Evolutionary conservation across 2,888 invertebrate genomes (phyloP).

Genomic region (Strigamia transsilvanica): DNA sequence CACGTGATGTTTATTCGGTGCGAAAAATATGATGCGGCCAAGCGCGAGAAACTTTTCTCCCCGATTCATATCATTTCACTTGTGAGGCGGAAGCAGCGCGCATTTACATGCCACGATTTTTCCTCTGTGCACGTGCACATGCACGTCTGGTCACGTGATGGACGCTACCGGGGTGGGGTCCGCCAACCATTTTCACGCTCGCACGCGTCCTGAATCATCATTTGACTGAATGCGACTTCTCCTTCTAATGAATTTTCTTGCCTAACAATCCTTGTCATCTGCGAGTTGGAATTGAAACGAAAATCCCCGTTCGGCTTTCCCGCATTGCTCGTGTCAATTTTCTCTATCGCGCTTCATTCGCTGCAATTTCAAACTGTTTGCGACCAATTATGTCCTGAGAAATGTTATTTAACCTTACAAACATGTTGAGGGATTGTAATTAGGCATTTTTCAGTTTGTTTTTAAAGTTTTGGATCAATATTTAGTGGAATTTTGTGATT

Average conservation of each 20-base stretch:
- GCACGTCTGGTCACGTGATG: conserved; percentile 13
- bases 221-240: neutral
- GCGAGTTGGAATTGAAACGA: no score
- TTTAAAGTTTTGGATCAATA: no score
- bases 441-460: no score
- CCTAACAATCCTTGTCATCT: neutral
- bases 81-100: neutral
- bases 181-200: conserved; percentile 20
- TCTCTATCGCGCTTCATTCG: no score
- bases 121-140: neutral
- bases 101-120: neutral
- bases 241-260: conserved; percentile 3
- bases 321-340: no score
- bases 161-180: neutral
- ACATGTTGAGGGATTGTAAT: no score
- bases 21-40: neutral
- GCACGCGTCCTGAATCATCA: conserved; percentile 6
- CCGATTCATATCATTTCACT: neutral
- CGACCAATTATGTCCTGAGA: no score
- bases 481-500: no score
- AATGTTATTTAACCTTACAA: no score
- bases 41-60: neutral
- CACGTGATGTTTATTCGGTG: neutral
- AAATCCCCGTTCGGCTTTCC: no score
- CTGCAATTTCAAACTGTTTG: no score